Evolutionary conservation across 2,113 vertebrate genomes (phyloP).

Genomic region (Xyliphius kryptos): DNA sequence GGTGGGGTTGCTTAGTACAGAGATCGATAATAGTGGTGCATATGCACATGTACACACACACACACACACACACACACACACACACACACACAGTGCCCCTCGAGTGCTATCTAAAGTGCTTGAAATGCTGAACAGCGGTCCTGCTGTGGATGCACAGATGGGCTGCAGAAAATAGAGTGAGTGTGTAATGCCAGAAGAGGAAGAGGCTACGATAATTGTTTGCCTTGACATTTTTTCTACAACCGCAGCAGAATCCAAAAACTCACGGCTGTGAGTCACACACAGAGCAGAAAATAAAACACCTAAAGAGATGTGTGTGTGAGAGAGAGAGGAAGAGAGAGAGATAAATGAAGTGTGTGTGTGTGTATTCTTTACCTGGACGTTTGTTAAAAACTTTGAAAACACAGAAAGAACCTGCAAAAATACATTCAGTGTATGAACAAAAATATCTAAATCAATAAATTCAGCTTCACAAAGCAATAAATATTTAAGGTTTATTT

Average conservation of each 20-base stretch:
- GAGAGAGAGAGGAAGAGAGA: constrained; percentile 37
- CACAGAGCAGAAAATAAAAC: constrained; percentile 14
- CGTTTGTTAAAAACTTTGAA: not conserved
- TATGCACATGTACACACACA: not conserved
- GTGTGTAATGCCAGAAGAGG: constrained; percentile 1
- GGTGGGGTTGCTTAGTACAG: constrained; percentile 2
- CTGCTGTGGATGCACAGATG: constrained; percentile 22
- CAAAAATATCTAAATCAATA: no score
- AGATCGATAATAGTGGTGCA: not conserved
- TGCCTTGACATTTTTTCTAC: constrained; percentile 16
- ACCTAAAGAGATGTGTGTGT: constrained; percentile 21
- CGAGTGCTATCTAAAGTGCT: constrained; percentile 10
- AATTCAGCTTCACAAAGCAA: no score
- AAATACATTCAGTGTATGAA: no score
- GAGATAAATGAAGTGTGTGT: constrained; percentile 30
- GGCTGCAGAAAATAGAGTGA: constrained; percentile 16
- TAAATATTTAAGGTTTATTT: not conserved
- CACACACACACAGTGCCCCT: constrained; percentile 2
- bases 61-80: constrained; percentile 3
- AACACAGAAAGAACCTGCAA: no score
- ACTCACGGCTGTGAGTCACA: not conserved
- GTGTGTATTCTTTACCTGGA: not conserved
- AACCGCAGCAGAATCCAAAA: constrained; percentile 4
- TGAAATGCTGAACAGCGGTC: constrained; percentile 19
- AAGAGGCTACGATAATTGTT: constrained; percentile 11